phyloP scores from a whole-genome alignment of 2,797 vertebrate genomes.

The Epinephelus awoara region DNA sequence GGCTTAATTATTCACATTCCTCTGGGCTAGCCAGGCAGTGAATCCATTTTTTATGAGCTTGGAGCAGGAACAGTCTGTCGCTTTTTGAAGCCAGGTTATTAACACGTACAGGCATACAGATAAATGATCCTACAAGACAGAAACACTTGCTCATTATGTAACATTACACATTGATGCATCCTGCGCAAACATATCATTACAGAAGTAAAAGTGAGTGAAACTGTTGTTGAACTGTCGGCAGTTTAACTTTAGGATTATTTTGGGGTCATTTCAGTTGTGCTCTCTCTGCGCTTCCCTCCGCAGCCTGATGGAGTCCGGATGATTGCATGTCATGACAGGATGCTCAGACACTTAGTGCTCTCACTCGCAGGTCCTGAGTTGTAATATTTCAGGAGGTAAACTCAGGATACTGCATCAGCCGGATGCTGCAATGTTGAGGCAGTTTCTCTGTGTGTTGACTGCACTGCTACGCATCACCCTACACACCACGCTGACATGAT shows the following conservation, averaged over 20 bases:
- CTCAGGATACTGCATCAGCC: conserved; percentile 43
- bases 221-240: not conserved
- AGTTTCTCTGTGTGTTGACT: conserved; percentile 22
- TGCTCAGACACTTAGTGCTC: conserved; percentile 17
- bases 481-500: conserved; percentile 29
- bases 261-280: conserved; percentile 17
- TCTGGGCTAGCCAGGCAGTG: conserved; percentile 65
- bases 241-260: conserved; percentile 28
- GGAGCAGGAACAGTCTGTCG: conserved; percentile 57
- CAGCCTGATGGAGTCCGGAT: conserved; percentile 34
- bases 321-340: conserved; percentile 32
- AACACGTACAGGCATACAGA: conserved; percentile 39
- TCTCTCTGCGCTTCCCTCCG: conserved; percentile 30
- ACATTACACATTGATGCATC: conserved; percentile 30
- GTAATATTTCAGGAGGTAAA: conserved; percentile 21
- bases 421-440: conserved; percentile 40
- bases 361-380: conserved; percentile 11
- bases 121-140: conserved; percentile 51
- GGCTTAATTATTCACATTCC: conserved; percentile 82
- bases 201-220: not conserved
- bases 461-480: conserved; percentile 26
- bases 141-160: conserved; percentile 42
- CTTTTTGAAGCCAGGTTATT: conserved; percentile 71
- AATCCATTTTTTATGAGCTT: conserved; percentile 80
- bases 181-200: not conserved